Percentiles rank a stretch among this genome's conserved stretches.
Conservation (phyloP, 2,888 invertebrate genomes). For the Stictocephala bisonia region DNA sequence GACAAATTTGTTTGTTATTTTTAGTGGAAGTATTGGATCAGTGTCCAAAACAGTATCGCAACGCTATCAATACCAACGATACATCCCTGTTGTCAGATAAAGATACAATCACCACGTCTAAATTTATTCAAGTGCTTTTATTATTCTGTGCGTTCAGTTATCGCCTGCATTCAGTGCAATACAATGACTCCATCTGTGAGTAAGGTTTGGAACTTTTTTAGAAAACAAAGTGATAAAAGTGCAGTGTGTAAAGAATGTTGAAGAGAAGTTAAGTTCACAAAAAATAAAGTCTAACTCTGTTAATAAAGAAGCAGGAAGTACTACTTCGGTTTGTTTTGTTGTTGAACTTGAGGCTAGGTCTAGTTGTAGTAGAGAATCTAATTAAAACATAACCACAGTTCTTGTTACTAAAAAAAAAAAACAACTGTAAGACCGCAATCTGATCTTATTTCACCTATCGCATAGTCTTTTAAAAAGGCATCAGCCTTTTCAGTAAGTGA, state of each 20-base stretch:
- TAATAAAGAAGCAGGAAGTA: not conserved
- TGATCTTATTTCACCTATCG: not conserved
- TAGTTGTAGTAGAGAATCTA: too few relatives aligned
- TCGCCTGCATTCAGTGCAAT: too few relatives aligned
- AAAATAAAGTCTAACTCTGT: constrained; percentile 2
- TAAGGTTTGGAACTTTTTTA: constrained; percentile 4
- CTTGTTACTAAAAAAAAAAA: not conserved
- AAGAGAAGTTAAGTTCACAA: constrained; percentile 23
- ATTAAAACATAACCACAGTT: too few relatives aligned
- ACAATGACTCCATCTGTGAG: constrained; percentile 23
- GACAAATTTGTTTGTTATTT: too few relatives aligned
- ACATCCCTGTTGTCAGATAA: too few relatives aligned
- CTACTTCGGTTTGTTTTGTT: not conserved
- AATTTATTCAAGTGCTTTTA: too few relatives aligned
- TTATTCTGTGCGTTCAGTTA: too few relatives aligned
- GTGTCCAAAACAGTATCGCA: too few relatives aligned
- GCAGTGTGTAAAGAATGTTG: constrained; percentile 15
- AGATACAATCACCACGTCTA: too few relatives aligned
- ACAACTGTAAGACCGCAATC: not conserved
- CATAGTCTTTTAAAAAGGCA: not conserved
- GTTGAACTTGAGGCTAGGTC: too few relatives aligned
- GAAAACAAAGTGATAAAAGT: constrained; percentile 15
- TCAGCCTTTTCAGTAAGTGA: not conserved
- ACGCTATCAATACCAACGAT: too few relatives aligned
- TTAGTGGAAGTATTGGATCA: too few relatives aligned